These are phyloP conservation scores for Leuctra nigra DNA, from an alignment of 2,888 invertebrate species.

Conservation along the genomic window DNA sequence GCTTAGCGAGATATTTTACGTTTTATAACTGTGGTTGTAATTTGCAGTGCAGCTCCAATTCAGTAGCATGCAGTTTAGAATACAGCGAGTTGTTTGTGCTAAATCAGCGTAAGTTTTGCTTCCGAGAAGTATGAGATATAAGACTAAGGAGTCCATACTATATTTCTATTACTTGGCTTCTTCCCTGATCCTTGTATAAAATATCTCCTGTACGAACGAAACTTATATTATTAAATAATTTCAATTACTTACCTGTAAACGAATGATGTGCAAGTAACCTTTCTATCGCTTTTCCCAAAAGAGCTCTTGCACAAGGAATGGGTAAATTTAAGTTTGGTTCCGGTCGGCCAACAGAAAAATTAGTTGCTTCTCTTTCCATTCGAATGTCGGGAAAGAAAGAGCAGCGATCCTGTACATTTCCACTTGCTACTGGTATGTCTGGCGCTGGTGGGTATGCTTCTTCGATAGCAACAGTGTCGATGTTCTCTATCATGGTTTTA, in stretches of 20 bases:
- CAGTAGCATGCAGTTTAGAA: too few species aligned
- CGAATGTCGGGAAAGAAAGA: background rate
- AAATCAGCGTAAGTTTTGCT: too few species aligned
- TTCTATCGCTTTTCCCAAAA: constrained; percentile 45
- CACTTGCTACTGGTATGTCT: background rate
- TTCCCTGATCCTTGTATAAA: background rate
- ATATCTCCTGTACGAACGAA: too few species aligned
- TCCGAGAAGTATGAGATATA: too few species aligned
- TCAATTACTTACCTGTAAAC: constrained; percentile 45
- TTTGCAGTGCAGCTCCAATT: too few species aligned
- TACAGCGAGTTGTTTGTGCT: too few species aligned
- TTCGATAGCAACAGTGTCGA: background rate
- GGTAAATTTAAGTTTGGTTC: background rate
- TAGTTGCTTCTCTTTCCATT: background rate
- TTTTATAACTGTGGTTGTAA: too few species aligned
- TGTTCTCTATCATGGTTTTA: background rate
- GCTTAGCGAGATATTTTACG: too few species aligned
- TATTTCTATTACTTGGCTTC: too few species aligned
- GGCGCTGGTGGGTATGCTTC: background rate
- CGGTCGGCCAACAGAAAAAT: background rate
- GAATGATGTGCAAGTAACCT: constrained; percentile 48
- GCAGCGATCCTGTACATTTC: too few species aligned
- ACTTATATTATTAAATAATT: too few species aligned
- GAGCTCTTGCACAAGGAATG: constrained; percentile 35
- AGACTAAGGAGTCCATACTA: too few species aligned